Percentiles rank a stretch among this genome's conserved stretches.
phyloP scores from a whole-genome alignment of 2,113 vertebrate species.

The Antidorcas marsupialis region DNA sequence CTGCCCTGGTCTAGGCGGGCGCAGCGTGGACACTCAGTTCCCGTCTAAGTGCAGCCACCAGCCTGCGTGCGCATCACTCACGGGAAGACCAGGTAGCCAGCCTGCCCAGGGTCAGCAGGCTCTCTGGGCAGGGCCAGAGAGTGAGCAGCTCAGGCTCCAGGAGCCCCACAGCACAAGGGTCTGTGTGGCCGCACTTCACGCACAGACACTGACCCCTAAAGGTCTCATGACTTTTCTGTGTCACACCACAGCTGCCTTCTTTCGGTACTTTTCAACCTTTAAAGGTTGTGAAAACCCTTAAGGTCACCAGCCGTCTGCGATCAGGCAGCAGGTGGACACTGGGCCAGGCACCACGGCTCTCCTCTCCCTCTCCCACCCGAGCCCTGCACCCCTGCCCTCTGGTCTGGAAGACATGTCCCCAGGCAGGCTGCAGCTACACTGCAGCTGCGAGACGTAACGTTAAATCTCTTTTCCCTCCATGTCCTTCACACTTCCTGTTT shows the following conservation, averaged over 20 bases:
- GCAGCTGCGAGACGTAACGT: accelerated
- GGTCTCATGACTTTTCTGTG: neutral
- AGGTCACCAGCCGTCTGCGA: neutral
- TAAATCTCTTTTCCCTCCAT: neutral
- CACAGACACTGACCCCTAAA: neutral
- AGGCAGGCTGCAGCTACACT: accelerated
- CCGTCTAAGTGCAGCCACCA: neutral
- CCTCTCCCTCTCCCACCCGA: neutral
- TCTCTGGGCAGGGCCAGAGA: neutral
- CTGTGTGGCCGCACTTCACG: accelerated
- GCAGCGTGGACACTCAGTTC: accelerated
- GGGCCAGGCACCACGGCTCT: accelerated
- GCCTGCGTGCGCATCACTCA: accelerated
- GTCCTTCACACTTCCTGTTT: neutral
- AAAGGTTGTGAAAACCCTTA: neutral
- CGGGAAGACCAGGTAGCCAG: accelerated
- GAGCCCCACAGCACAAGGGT: accelerated
- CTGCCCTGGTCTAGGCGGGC: neutral
- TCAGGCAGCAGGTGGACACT: neutral
- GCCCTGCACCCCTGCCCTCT: neutral
- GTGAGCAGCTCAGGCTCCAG: accelerated
- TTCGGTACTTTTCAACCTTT: neutral
- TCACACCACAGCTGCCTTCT: neutral
- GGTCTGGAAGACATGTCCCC: neutral
- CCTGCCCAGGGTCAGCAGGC: accelerated